Evolutionary conservation across 2,797 vertebrate species (phyloP).

Genomic region (Poecile montanus): DNA sequence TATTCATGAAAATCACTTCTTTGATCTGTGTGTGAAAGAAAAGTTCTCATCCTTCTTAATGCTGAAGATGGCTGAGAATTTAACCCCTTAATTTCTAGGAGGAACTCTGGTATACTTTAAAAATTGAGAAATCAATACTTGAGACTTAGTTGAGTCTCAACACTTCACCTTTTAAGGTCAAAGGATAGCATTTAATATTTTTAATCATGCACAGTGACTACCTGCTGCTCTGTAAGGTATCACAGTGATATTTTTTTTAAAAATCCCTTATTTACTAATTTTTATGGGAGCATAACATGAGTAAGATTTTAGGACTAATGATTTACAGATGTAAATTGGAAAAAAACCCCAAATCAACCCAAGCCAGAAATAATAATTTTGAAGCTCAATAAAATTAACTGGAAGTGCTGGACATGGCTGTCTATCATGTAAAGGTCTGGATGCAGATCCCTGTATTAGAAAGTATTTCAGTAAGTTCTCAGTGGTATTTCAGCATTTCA

Average conservation of each 20-base stretch:
- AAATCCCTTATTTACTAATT: not conserved
- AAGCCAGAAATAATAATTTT: not conserved
- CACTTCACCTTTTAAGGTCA: not conserved
- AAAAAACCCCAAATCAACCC: accelerated
- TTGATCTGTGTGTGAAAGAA: not conserved
- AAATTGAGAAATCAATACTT: not conserved
- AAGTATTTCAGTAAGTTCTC: not conserved
- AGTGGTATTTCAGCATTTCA: not conserved
- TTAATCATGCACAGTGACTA: not conserved
- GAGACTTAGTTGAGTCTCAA: not conserved
- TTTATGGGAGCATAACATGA: not conserved
- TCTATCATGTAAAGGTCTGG: not conserved
- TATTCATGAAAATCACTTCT: not conserved
- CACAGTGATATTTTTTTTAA: not conserved
- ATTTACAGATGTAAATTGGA: not conserved
- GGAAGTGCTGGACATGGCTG: not conserved
- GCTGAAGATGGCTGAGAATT: not conserved
- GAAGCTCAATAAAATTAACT: not conserved
- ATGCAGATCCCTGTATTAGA: not conserved
- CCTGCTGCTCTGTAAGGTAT: not conserved
- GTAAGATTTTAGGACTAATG: not conserved
- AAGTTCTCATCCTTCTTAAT: not conserved
- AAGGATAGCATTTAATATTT: not conserved
- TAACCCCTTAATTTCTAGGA: not conserved
- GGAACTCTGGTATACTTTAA: not conserved